Evolutionary conservation across 2,888 invertebrate genomes (phyloP), one percentile per base, ranked within the genome.

Genomic region (Conus canariensis): DNA sequence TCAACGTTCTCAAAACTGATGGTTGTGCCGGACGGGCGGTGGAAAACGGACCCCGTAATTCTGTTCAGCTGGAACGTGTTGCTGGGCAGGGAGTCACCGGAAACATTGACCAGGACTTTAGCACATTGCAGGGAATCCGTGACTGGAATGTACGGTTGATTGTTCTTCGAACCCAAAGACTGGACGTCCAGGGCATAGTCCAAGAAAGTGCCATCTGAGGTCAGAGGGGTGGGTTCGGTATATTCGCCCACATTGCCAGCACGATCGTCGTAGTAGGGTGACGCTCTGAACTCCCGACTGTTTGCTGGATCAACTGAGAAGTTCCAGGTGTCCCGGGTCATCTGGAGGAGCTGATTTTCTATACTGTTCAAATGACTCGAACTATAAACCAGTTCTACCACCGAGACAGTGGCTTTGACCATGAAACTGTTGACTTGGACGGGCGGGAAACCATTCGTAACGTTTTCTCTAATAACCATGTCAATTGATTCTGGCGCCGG

Each of bases 1-100:
- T 74, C 74, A 6, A 77, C n/a, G 74, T 56, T 58, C 59, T 87
- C 30, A 12, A 87, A 87, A 8, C 14, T n/a, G 74, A 87, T n/a
- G n/a, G 45, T 67, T 45, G 30, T 70, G n/a, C 30, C 30, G 10
- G 87, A 74, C 8, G 16, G 58, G 16, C 30, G 22, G 74, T 87
- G 87, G 58, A 45, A n/a, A 22, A 64, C 45, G 8, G 58, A 30
- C n/a, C 87, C 87, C 9, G 74, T 67, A n/a, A 0, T 6, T 56
- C 9, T 19, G 58, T 87, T 25, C 60, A 83, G 2, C 19, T 8
- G 56, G 22, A 58, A 83, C 56, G 58, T 7, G 58, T 10, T 83
- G 82, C 30, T 80, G 6, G 77, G n/a, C 22, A 19, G 8, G n/a
- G 74, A 80, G 30, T 83, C 58, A 16, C 25, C 8, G 8, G 58